These are phyloP conservation scores for Drosophila hamatofila DNA, from an alignment of 2,888 invertebrate genomes.

Conservation along the genomic window DNA sequence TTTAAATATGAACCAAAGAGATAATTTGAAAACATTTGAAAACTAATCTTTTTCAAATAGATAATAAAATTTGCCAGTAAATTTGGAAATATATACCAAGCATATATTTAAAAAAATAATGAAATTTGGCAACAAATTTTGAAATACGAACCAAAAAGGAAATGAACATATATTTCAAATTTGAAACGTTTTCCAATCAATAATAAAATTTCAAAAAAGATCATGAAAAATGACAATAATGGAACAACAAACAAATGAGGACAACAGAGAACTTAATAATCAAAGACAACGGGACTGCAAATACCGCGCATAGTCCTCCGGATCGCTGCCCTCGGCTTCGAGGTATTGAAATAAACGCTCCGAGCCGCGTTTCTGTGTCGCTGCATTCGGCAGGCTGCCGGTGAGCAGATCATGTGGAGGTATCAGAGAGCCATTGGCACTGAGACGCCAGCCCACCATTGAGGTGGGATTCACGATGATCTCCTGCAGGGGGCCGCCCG, in stretches of 20 bases:
- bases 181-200: too few species aligned
- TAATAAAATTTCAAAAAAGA: background rate
- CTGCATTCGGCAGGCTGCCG: constrained; percentile 83
- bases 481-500: constrained; percentile 84
- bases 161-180: too few species aligned
- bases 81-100: too few species aligned
- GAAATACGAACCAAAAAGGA: too few species aligned
- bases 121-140: background rate
- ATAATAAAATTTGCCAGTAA: too few species aligned
- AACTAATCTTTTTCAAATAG: too few species aligned
- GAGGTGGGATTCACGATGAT: constrained; percentile 85
- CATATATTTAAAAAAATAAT: too few species aligned
- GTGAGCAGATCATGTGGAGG: constrained; percentile 85
- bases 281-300: constrained; percentile 22
- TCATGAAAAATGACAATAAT: constrained; percentile 20
- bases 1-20: too few species aligned
- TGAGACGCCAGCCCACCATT: constrained; percentile 85
- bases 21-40: too few species aligned
- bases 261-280: constrained; percentile 1
- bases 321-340: constrained; percentile 91
- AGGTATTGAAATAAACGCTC: constrained; percentile 90
- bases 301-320: constrained; percentile 86
- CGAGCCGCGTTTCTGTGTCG: constrained; percentile 87
- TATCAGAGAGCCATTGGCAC: constrained; percentile 85
- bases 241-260: background rate